Percentiles rank a stretch among this genome's conserved stretches.
Conservation (phyloP, 1,140 invertebrate species). For the Neocloeon triangulifer region DNA sequence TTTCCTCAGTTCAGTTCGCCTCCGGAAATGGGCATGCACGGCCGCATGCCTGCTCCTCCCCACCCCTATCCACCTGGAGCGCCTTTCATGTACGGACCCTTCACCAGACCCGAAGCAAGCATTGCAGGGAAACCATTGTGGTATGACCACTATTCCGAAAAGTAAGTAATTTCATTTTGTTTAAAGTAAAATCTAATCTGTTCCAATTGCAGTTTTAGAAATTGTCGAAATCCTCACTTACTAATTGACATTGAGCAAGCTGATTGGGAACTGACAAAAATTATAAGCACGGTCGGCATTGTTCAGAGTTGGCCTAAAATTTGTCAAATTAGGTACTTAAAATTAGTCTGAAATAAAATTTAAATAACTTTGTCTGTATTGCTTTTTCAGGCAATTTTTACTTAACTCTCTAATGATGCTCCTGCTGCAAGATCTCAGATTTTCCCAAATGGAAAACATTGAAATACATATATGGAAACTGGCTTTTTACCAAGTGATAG, state of each 20-base stretch:
- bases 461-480: conserved; percentile 85
- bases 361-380: conserved; percentile 3
- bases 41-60: conserved; percentile 8
- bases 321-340: conserved; percentile 3
- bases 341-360: conserved; percentile 4
- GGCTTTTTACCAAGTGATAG: conserved; percentile 76
- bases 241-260: conserved; percentile 27
- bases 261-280: conserved; percentile 27
- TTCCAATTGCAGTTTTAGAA: conserved; percentile 18
- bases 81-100: conserved; percentile 21
- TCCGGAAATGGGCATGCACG: not conserved
- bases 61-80: conserved; percentile 19
- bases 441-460: conserved; percentile 69
- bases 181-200: conserved; percentile 6
- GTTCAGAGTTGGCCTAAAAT: conserved; percentile 8
- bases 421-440: conserved; percentile 60
- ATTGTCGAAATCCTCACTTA: conserved; percentile 22
- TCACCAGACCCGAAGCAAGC: conserved; percentile 27
- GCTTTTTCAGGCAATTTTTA: conserved; percentile 24
- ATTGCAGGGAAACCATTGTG: conserved; percentile 1
- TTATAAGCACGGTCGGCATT: conserved; percentile 16
- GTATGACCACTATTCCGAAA: conserved; percentile 21
- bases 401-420: conserved; percentile 50
- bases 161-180: conserved; percentile 13
- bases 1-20: conserved; percentile 1